phyloP scores from a whole-genome alignment of 2,113 vertebrate species.

The Harpagus bidentatus region DNA sequence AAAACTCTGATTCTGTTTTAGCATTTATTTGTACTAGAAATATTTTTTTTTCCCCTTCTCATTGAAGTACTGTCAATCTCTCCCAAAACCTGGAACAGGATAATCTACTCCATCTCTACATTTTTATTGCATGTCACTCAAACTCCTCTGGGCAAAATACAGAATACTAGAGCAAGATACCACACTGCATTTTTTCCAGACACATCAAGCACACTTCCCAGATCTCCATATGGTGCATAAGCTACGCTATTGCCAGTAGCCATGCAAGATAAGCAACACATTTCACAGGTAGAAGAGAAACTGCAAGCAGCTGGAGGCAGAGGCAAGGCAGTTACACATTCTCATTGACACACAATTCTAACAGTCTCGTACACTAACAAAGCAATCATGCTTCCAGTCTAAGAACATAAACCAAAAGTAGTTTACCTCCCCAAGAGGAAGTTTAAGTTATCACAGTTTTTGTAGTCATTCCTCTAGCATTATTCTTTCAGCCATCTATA shows the following conservation, averaged over 20 bases:
- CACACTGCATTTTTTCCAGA: background rate
- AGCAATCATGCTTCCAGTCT: background rate
- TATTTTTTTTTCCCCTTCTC: background rate
- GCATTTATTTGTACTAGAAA: background rate
- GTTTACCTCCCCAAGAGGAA: background rate
- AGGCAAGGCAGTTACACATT: background rate
- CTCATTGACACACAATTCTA: background rate
- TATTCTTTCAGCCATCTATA: background rate
- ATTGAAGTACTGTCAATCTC: conserved; percentile 23
- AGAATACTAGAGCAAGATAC: background rate
- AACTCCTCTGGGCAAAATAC: conserved; percentile 6
- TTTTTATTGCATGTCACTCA: conserved; percentile 48
- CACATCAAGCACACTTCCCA: background rate
- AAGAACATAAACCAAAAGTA: background rate
- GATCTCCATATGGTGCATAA: background rate
- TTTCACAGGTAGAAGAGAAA: background rate
- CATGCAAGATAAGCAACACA: background rate
- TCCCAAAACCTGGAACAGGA: background rate
- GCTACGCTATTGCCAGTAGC: background rate
- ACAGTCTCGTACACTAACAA: background rate
- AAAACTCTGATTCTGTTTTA: background rate
- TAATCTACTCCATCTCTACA: conserved; percentile 23
- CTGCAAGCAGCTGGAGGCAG: background rate
- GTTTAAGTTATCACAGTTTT: background rate
- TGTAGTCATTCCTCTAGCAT: background rate